Base-by-base conservation (phyloP, 1,140 invertebrate species). In the Drosophila kanapiae region DNA sequence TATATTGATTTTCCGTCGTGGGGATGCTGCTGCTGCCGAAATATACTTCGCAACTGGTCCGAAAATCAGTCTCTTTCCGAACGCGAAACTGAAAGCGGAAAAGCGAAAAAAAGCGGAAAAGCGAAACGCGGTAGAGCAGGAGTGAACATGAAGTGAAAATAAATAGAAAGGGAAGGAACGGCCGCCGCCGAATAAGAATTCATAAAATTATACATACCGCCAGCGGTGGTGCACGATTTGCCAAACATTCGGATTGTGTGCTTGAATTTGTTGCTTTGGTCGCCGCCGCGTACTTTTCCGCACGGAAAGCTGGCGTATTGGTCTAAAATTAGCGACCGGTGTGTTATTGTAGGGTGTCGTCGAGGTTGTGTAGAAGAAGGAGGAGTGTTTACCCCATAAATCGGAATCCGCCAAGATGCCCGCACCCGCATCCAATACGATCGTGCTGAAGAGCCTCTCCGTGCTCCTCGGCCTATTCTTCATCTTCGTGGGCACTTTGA, bases 401-500 rank as follows among this genome's bases (percentile, higher is more conserved):
- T 33, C 27, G 53, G 40, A 63, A 37, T 29, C 16, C 53, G 37
- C 43, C 51, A 85, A 79, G 83, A 92, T 92, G 91, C 88, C 91
- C 71, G 35, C 53, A n/a, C 62, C 62, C 33, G 82, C 91, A 68
- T 92, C 91, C 38, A 92, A 91, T 57, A 92, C 97, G 48, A 96
- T 98, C 71, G 98, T 98, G 62, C 94, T 99, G 59, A 97, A 96
- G 93, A 97, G 97, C 93, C 94, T 99, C 62, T 98, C 98, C 11
- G 94, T 99, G 70, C 95, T 99, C 35, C 94, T 99, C 79, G 98
- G 98, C 57, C 94, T 99, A 75, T 99, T 99, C 94, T 99, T 99
- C 93, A 95, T 99, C 82, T 98, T 99, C 93, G 97, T 99, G 67
- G 98, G 98, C 49, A 96, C 96, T 23, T 96, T 99, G 84, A 99